These are phyloP conservation scores for Mactra quadrangularis DNA, from an alignment of 1,140 invertebrate species.

Conservation along the genomic window DNA sequence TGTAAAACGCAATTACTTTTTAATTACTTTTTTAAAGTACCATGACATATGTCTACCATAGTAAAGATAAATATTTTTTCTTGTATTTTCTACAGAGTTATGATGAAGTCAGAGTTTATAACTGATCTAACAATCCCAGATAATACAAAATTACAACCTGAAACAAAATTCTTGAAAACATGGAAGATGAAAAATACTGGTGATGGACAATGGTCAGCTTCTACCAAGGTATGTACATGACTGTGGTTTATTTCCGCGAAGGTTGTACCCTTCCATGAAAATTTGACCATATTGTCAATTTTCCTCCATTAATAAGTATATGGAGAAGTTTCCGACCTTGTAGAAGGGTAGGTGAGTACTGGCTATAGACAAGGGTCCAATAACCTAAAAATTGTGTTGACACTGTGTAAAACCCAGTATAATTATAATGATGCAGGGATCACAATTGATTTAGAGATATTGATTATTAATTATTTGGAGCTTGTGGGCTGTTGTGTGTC, in stretches of 20 bases:
- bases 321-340: no score
- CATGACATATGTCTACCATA: no score
- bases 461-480: neutral
- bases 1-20: no score
- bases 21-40: no score
- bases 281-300: no score
- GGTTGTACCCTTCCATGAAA: no score
- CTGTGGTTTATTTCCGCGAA: no score
- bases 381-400: neutral
- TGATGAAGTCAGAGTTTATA: constrained; percentile 74
- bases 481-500: neutral
- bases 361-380: no score
- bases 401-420: neutral
- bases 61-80: constrained; percentile 5
- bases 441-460: neutral
- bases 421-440: neutral
- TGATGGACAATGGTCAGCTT: constrained; percentile 74
- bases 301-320: no score
- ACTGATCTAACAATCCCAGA: constrained; percentile 81
- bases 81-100: constrained; percentile 30
- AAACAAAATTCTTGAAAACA: constrained; percentile 79
- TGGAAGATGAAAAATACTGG: constrained; percentile 83
- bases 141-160: constrained; percentile 75
- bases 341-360: no score
- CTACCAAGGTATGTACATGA: constrained; percentile 71